Evolutionary conservation across 1,140 invertebrate species (phyloP).

Genomic region (Magallana ariakensis): DNA sequence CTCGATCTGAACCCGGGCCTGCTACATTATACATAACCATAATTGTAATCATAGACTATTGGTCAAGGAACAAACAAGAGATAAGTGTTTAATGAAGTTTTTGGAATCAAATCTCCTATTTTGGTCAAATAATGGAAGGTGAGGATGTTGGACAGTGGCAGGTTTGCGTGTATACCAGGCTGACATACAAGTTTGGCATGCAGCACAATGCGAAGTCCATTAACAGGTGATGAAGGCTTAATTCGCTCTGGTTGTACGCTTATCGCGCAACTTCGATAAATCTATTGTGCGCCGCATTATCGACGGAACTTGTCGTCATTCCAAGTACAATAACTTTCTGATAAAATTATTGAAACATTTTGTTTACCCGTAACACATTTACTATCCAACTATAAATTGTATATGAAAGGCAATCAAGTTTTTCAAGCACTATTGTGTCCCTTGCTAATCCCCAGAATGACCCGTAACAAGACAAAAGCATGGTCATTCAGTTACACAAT

Average conservation of each 20-base stretch:
- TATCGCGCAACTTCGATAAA: conserved; percentile 18
- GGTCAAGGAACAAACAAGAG: not conserved
- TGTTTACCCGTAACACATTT: conserved; percentile 32
- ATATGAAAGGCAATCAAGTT: conserved; percentile 41
- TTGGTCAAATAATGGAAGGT: conserved; percentile 18
- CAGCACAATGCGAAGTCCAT: conserved; percentile 29
- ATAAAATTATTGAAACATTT: conserved; percentile 44
- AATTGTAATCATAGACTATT: conserved; percentile 24
- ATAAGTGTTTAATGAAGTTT: conserved; percentile 29
- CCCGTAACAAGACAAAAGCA: not conserved
- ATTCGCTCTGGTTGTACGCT: conserved; percentile 22
- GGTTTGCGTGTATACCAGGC: conserved; percentile 31
- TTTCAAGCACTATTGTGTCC: conserved; percentile 35
- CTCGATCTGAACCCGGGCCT: not conserved
- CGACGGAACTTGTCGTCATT: conserved; percentile 24
- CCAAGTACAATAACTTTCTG: conserved; percentile 33
- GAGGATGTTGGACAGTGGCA: conserved; percentile 31
- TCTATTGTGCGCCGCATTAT: conserved; percentile 18
- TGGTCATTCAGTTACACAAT: conserved; percentile 7
- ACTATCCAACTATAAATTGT: conserved; percentile 36
- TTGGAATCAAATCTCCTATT: conserved; percentile 9
- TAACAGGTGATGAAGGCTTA: conserved; percentile 41
- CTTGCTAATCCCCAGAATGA: not conserved
- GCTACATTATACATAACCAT: conserved; percentile 30
- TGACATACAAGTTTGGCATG: conserved; percentile 40